phyloP scores from a whole-genome alignment of 53 echinoderm and acorn worm species.

The Holothuria leucospilota region DNA sequence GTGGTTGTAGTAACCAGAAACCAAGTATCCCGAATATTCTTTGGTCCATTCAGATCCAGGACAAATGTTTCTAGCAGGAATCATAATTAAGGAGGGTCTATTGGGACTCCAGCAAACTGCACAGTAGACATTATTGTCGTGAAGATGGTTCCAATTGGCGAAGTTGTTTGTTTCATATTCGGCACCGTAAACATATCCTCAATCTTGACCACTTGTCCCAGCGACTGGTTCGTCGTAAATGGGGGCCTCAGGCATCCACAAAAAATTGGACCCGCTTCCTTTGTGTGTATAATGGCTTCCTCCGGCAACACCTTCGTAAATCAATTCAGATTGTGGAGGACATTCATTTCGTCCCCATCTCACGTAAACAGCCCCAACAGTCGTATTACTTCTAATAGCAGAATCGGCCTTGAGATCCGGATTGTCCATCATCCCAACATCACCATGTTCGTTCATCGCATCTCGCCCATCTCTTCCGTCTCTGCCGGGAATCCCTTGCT shows the following conservation, averaged over 20 bases:
- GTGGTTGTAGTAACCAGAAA: slow-evolving; percentile 13
- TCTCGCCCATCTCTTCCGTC: slow-evolving; percentile 37
- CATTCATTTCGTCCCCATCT: slow-evolving; percentile 40
- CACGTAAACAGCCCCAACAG: slow-evolving; percentile 5
- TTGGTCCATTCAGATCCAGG: slow-evolving; percentile 45
- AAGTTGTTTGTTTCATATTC: slow-evolving; percentile 54
- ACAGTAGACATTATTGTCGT: slow-evolving; percentile 46
- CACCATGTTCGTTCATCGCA: not conserved
- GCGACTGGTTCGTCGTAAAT: slow-evolving; percentile 42
- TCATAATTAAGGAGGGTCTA: slow-evolving; percentile 15
- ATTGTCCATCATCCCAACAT: not conserved
- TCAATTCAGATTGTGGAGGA: slow-evolving; percentile 2
- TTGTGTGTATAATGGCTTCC: slow-evolving; percentile 47
- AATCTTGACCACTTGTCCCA: not conserved
- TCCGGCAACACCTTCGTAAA: slow-evolving; percentile 43
- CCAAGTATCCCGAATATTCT: slow-evolving; percentile 57
- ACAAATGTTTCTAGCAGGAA: slow-evolving; percentile 58
- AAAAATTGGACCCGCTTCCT: slow-evolving; percentile 43
- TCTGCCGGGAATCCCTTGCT: not conserved
- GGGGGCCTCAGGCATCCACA: slow-evolving; percentile 49
- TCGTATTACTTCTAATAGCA: not conserved
- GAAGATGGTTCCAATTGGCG: slow-evolving; percentile 1
- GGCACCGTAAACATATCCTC: slow-evolving; percentile 43
- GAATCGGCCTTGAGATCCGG: not conserved
- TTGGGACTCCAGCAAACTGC: slow-evolving; percentile 48